Evolutionary conservation across 2,888 invertebrate genomes (phyloP).

Genomic region (Thelaira solivaga): DNA sequence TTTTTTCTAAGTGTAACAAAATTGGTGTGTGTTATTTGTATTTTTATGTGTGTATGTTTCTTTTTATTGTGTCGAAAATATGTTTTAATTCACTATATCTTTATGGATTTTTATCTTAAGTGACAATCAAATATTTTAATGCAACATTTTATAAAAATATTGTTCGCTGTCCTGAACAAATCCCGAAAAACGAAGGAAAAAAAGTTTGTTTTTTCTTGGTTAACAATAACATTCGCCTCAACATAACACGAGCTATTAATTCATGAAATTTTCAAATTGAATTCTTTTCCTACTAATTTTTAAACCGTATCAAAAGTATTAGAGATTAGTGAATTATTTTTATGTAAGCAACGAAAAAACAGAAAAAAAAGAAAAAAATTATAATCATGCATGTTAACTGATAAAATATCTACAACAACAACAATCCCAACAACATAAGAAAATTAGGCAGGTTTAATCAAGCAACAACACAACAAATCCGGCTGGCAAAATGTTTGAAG

Average conservation of each 20-base stretch:
- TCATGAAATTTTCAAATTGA: conserved; percentile 17
- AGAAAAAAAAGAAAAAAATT: neutral
- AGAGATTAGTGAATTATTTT: conserved; percentile 27
- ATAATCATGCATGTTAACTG: conserved; percentile 49
- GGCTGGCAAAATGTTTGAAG: conserved; percentile 40
- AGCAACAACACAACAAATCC: conserved; percentile 24
- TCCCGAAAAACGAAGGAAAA: neutral
- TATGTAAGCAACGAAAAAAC: conserved; percentile 13
- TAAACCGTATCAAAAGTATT: neutral
- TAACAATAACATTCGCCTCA: conserved; percentile 23
- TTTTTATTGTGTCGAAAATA: conserved; percentile 20
- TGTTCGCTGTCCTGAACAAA: conserved; percentile 21
- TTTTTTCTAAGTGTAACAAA: conserved; percentile 30
- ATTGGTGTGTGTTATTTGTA: neutral
- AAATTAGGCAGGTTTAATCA: conserved; percentile 47
- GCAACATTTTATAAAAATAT: conserved; percentile 55
- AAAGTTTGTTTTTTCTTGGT: neutral
- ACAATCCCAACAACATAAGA: neutral
- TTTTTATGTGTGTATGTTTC: neutral
- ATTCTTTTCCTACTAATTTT: conserved; percentile 46
- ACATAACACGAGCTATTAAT: conserved; percentile 4
- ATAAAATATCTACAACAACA: conserved; percentile 29
- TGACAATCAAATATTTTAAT: conserved; percentile 72
- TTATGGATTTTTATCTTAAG: conserved; percentile 67
- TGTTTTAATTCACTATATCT: conserved; percentile 37